A percentile compares a stretch with the other conserved stretches of the same genome.
These are phyloP conservation scores for Oncorhynchus nerka DNA, from an alignment of 2,113 vertebrate genomes.

Conservation along the genomic window DNA sequence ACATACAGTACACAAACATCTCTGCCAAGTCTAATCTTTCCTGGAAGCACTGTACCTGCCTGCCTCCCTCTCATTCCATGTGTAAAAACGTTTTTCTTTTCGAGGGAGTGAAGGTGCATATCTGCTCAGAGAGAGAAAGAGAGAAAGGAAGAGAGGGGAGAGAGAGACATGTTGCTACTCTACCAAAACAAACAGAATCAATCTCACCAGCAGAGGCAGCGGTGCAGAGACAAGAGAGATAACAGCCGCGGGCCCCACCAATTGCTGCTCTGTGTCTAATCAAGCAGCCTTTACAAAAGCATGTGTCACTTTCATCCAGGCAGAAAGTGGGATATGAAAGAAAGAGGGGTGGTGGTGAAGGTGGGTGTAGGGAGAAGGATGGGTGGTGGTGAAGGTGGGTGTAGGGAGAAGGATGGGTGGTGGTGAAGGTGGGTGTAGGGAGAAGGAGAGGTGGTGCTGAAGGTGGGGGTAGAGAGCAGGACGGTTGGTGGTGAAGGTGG, in stretches of 20 bases:
- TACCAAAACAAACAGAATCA: constrained; percentile 70
- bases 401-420: too few species aligned
- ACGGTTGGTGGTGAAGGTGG: too few species aligned
- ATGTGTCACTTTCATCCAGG: constrained; percentile 48
- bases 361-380: too few species aligned
- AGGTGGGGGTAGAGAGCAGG: too few species aligned
- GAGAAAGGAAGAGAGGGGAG: constrained; percentile 16
- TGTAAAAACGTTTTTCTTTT: constrained; percentile 50
- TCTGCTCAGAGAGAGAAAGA: constrained; percentile 51
- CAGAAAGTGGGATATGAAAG: constrained; percentile 28
- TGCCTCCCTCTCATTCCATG: constrained; percentile 20
- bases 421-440: too few species aligned
- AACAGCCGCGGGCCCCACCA: constrained; percentile 60
- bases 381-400: neutral
- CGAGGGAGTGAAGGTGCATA: constrained; percentile 54
- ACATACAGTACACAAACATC: neutral
- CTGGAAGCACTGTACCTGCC: constrained; percentile 22
- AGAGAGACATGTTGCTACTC: constrained; percentile 41
- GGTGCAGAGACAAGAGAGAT: constrained; percentile 49
- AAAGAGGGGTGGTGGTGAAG: constrained; percentile 1
- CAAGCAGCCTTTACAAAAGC: constrained; percentile 57
- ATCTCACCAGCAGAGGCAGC: constrained; percentile 64
- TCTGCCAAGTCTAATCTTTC: neutral
- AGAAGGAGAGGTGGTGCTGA: too few species aligned
- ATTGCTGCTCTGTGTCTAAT: constrained; percentile 57